phyloP scores from a whole-genome alignment of 2,797 vertebrate genomes.

The Tapera naevia region DNA sequence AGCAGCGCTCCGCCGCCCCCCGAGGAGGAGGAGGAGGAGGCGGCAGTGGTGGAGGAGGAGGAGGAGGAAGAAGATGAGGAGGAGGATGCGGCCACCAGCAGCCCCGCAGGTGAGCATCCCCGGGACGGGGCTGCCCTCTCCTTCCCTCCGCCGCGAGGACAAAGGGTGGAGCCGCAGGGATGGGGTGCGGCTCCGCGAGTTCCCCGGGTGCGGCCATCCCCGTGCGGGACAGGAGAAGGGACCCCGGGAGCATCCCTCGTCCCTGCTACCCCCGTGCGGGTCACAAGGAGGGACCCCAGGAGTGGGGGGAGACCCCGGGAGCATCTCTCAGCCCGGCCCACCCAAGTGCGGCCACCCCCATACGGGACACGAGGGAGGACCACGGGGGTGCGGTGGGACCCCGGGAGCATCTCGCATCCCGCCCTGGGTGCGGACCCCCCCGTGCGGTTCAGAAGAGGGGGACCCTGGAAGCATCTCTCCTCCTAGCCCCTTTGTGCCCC shows the following conservation, averaged over 20 bases:
- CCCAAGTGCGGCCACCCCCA: not conserved
- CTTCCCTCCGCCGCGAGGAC: not conserved
- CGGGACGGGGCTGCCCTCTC: not conserved
- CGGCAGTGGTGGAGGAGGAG: rapidly evolving
- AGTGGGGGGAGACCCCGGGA: not conserved
- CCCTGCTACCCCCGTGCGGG: too few species aligned
- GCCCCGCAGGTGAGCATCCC: slow-evolving; percentile 16
- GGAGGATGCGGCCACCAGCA: not conserved
- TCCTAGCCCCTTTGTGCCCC: too few species aligned
- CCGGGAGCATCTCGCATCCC: too few species aligned
- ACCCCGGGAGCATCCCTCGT: too few species aligned
- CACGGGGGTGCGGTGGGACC: too few species aligned
- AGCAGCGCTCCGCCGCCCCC: not conserved
- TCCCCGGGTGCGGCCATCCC: not conserved
- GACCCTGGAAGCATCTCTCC: not conserved
- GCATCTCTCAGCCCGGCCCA: not conserved
- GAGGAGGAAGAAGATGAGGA: not conserved
- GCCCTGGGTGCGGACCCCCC: too few species aligned
- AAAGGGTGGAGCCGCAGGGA: not conserved
- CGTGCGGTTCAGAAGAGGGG: not conserved
- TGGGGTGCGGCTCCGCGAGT: not conserved
- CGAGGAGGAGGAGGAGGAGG: not conserved
- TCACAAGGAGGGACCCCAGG: too few species aligned
- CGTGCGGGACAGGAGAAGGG: too few species aligned
- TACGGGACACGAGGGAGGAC: too few species aligned